These are phyloP conservation scores for Centropyge bicolor DNA, from an alignment of 2,797 vertebrate genomes.

Conservation along the genomic window DNA sequence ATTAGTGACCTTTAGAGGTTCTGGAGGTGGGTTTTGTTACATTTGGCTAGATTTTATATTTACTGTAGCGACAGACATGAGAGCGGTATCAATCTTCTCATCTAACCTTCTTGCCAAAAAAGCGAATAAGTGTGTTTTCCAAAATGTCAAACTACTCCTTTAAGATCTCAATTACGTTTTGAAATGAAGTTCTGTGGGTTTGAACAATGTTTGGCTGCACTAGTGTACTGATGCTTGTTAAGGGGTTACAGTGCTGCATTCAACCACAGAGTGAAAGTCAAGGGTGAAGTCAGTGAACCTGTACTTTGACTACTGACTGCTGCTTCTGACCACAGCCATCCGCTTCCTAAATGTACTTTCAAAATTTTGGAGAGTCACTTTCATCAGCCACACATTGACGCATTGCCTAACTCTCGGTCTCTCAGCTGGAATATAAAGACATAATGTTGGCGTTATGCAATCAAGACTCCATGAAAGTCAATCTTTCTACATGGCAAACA, in stretches of 20 bases:
- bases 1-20: not conserved
- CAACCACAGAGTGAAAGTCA: constrained; percentile 10
- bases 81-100: not conserved
- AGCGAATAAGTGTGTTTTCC: not conserved
- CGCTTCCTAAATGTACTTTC: constrained; percentile 1
- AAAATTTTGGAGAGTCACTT: constrained; percentile 18
- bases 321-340: constrained; percentile 19
- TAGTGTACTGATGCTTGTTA: constrained; percentile 19
- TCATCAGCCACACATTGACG: not conserved
- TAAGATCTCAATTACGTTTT: not conserved
- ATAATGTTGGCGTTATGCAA: not conserved
- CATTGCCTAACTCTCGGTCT: not conserved
- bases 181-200: constrained; percentile 20
- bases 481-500: not conserved
- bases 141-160: constrained; percentile 2
- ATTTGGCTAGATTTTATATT: not conserved
- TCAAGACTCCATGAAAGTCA: not conserved
- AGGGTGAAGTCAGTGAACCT: constrained; percentile 22
- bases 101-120: not conserved
- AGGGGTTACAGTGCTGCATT: not conserved
- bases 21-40: not conserved
- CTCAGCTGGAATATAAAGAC: not conserved
- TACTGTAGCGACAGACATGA: not conserved
- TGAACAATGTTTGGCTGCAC: constrained; percentile 1
- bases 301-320: constrained; percentile 14